Evolutionary conservation across 2,113 vertebrate species (phyloP).

Genomic region (Myotis lucifugus): DNA sequence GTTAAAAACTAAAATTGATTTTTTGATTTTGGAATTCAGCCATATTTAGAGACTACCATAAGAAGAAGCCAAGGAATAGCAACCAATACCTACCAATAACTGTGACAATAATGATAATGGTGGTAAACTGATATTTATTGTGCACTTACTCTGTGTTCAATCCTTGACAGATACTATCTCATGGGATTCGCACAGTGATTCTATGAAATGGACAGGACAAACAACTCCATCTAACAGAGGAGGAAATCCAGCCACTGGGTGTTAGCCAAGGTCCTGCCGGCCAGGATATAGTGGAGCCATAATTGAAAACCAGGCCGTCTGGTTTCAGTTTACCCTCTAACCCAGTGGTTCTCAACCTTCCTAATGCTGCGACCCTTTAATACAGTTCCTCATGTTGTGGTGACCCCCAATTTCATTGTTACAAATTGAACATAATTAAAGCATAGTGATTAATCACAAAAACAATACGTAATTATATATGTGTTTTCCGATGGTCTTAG

Average conservation of each 20-base stretch:
- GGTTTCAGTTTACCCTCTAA: not conserved
- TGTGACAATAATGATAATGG: not conserved
- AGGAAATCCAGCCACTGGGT: not conserved
- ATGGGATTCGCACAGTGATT: not conserved
- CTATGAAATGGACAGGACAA: not conserved
- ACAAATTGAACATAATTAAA: too few relatives aligned
- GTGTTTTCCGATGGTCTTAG: too few relatives aligned
- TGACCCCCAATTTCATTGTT: too few relatives aligned
- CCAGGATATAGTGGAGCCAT: not conserved
- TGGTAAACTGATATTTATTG: not conserved
- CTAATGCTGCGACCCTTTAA: too few relatives aligned
- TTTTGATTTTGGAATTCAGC: constrained; percentile 23
- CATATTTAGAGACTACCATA: not conserved
- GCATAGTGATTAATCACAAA: too few relatives aligned
- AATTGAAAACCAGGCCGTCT: not conserved
- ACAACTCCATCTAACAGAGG: not conserved
- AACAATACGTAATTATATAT: too few relatives aligned
- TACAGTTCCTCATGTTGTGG: too few relatives aligned
- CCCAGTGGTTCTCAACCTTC: too few relatives aligned
- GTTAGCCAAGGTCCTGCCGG: not conserved
- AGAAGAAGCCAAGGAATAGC: not conserved
- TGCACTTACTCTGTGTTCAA: not conserved
- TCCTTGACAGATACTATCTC: too few relatives aligned
- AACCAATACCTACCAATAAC: not conserved
- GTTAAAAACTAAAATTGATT: not conserved